Base-by-base conservation (phyloP, 2,113 vertebrate genomes). In the Chionomys nivalis region DNA sequence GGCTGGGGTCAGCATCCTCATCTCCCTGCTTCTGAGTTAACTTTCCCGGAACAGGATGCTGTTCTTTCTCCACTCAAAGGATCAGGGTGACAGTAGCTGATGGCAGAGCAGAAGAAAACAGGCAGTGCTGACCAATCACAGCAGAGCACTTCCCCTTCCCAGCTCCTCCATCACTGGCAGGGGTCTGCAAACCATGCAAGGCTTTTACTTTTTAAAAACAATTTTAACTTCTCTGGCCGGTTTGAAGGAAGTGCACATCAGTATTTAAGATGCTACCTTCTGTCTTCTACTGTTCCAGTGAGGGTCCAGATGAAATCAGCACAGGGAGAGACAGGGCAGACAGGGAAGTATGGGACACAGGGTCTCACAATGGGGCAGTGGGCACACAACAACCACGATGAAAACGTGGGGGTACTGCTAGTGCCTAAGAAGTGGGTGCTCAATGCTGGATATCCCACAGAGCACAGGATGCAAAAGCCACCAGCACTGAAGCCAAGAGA, bases 1-100 rank as follows among this genome's bases (percentile, higher is more conserved):
- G 39, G 81, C 82, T 44, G 19, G 70, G 44, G 44, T 61, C 16
- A 23, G 65, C 36, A 76, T 26, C 28, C 33, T 81, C 23, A 23
- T 12, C 58, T 82, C 24, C 33, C 44, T 55, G 4, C 19, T 42
- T 39, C 58, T 12, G 65, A 39, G 58, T 12, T 14, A 21, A 91
- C 47, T 89, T 73, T 42, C 66, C 70, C 42, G 11, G 1, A 65
- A 75, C 72, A 92, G 5, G 36, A 73, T 39, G 16, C 7, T 65
- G 42, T 31, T 44, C 55, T 36, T 39, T 44, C 44, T 75, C 19
- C 85, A 78, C 13, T 89, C n/a, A 61, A 75, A 93, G 55, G 68
- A 66, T 24, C 0, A 55, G 44, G 72, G 2, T 17, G 52, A 10
- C 0, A 6, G 42, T 4, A 36, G 77, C 72, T 66, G 11, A 11